A percentile compares a stretch with the other conserved stretches of the same genome.
Conservation (phyloP, 2,797 vertebrate genomes). For the Steatocranus sp. region DNA sequence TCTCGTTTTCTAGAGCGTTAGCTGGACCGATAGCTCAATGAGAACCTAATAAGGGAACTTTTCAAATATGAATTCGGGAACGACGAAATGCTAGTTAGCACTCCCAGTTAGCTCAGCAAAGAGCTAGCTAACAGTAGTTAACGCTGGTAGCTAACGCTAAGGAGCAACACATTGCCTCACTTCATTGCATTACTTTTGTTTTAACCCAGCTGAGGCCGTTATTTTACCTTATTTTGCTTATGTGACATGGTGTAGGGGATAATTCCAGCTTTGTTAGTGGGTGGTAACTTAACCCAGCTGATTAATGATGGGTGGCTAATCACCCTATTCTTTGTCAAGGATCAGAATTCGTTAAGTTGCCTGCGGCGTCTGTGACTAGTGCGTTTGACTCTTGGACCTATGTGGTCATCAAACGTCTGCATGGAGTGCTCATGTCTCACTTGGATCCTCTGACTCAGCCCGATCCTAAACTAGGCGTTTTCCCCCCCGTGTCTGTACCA, state of each 20-base stretch:
- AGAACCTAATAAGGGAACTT: not conserved
- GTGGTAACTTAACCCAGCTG: conserved; percentile 1
- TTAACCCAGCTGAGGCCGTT: not conserved
- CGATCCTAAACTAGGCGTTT: conserved; percentile 44
- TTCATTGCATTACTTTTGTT: not conserved
- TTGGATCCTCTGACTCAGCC: conserved; percentile 31
- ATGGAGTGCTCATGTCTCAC: not conserved
- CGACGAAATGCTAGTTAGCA: conserved; percentile 35
- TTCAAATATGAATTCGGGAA: not conserved
- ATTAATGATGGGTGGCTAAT: not conserved
- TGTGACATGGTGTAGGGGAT: not conserved
- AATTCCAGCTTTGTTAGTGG: not conserved
- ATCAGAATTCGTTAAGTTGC: not conserved
- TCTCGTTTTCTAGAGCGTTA: not conserved
- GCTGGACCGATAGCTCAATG: not conserved
- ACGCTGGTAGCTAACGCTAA: conserved; percentile 11
- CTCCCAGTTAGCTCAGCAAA: conserved; percentile 17
- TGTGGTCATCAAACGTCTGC: not conserved
- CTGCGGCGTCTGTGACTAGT: not conserved
- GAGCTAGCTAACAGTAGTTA: conserved; percentile 26
- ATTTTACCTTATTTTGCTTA: not conserved
- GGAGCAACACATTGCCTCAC: not conserved
- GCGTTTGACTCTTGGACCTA: not conserved
- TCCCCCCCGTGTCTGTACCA: not conserved
- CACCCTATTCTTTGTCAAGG: not conserved